Conservation (phyloP, 53 echinoderm and acorn worm genomes). For the Pentamera pediparva region DNA sequence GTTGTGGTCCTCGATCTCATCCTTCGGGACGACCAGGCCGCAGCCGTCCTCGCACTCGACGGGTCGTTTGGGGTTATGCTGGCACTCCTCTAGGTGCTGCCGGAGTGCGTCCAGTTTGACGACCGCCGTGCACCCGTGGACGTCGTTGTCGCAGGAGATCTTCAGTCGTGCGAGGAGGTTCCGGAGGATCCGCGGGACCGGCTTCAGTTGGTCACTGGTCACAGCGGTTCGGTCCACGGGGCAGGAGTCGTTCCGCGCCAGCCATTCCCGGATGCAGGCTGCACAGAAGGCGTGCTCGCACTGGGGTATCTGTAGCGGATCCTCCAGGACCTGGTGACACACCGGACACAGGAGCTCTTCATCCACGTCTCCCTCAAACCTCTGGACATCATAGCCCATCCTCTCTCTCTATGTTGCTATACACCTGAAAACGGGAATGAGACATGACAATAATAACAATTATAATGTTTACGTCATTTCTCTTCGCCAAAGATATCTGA, state of each 20-base stretch:
- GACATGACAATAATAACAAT: neutral
- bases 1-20: slow-evolving; percentile 84
- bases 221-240: slow-evolving; percentile 92
- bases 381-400: slow-evolving; percentile 92
- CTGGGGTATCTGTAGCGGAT: slow-evolving; percentile 90
- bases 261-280: slow-evolving; percentile 87
- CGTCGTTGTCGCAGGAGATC: slow-evolving; percentile 82
- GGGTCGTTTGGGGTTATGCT: slow-evolving; percentile 94
- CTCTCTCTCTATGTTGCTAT: slow-evolving; percentile 5
- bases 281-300: slow-evolving; percentile 98
- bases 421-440: neutral
- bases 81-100: slow-evolving; percentile 82
- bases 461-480: no score
- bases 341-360: slow-evolving; percentile 98
- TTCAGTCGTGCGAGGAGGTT: slow-evolving; percentile 80
- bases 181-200: slow-evolving; percentile 91
- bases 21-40: slow-evolving; percentile 95
- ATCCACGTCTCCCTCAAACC: slow-evolving; percentile 96
- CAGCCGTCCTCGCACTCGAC: slow-evolving; percentile 83
- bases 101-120: slow-evolving; percentile 79
- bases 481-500: no score
- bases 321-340: slow-evolving; percentile 90
- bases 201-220: slow-evolving; percentile 79
- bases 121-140: slow-evolving; percentile 68
- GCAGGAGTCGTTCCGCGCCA: slow-evolving; percentile 82